Evolutionary conservation across 2,888 invertebrate species (phyloP).

Genomic region (Ennomos erosarius): DNA sequence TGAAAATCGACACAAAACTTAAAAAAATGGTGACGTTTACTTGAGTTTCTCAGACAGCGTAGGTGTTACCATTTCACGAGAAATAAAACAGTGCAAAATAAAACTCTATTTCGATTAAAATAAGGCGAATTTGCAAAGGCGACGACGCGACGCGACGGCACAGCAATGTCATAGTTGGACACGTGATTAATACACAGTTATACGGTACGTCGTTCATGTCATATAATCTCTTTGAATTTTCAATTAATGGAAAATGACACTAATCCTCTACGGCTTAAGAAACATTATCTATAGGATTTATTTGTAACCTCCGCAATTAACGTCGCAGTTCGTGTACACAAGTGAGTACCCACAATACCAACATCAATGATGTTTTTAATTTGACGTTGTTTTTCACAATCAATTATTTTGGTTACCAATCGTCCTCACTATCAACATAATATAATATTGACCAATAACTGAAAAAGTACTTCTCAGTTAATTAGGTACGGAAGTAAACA

Average conservation of each 20-base stretch:
- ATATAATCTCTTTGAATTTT: constrained; percentile 41
- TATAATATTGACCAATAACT: too few species aligned
- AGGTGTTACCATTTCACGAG: constrained; percentile 42
- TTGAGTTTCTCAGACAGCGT: constrained; percentile 39
- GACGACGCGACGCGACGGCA: background rate
- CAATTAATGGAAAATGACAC: constrained; percentile 8
- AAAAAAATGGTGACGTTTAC: constrained; percentile 23
- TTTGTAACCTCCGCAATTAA: constrained; percentile 35
- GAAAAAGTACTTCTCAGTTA: too few species aligned
- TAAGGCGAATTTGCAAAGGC: constrained; percentile 8
- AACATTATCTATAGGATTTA: constrained; percentile 9
- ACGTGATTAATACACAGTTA: constrained; percentile 62
- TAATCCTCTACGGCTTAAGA: constrained; percentile 4
- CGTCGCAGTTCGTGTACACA: constrained; percentile 7
- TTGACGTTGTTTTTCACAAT: background rate
- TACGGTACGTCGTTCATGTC: constrained; percentile 53
- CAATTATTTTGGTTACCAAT: too few species aligned
- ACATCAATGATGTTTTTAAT: constrained; percentile 11
- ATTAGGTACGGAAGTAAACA: too few species aligned
- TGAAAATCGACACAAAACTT: constrained; percentile 20
- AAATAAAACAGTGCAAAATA: constrained; percentile 6
- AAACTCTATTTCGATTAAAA: constrained; percentile 8
- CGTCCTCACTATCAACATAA: too few species aligned
- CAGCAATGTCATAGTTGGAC: constrained; percentile 54
- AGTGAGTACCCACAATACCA: background rate